Percentiles rank a stretch among this genome's conserved stretches.
These are phyloP conservation scores for Eubucco bourcierii DNA, from an alignment of 2,113 vertebrate genomes.

Conservation along the genomic window DNA sequence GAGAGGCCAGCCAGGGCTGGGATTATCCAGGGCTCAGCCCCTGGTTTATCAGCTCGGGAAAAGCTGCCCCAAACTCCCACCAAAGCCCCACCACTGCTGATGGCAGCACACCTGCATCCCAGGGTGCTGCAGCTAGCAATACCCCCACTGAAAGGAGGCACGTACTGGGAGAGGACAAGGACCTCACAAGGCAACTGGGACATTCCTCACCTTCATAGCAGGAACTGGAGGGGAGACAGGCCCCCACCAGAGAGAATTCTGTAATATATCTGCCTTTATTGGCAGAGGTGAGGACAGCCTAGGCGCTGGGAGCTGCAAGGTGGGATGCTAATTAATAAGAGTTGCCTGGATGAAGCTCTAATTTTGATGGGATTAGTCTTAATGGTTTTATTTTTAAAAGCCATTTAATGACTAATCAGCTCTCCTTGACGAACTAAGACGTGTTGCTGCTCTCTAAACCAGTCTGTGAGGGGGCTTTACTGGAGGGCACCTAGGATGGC, in stretches of 20 bases:
- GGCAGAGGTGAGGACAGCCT: not conserved
- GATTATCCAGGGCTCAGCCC: not conserved
- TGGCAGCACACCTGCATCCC: rapidly evolving
- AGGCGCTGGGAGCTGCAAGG: not conserved
- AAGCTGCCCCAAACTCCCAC: not conserved
- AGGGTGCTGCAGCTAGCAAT: not conserved
- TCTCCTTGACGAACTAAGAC: conserved; percentile 44
- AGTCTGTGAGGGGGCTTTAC: not conserved
- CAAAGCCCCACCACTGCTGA: not conserved
- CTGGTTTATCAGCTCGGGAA: rapidly evolving
- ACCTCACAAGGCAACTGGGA: rapidly evolving
- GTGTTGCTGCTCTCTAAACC: not conserved
- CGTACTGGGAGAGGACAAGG: rapidly evolving
- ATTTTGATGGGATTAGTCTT: conserved; percentile 76
- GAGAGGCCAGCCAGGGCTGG: not conserved
- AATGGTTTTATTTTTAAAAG: conserved; percentile 75
- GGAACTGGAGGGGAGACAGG: rapidly evolving
- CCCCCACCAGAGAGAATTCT: not conserved
- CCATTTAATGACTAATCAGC: conserved; percentile 76
- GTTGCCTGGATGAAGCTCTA: conserved; percentile 57
- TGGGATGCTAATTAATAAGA: conserved; percentile 37
- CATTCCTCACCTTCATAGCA: rapidly evolving
- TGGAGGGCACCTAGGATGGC: not conserved
- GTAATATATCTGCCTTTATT: rapidly evolving
- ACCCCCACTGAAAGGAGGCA: not conserved